Evolutionary conservation across 2,113 vertebrate species (phyloP), one percentile per base, ranked within the genome.

Genomic region (Nasalis larvatus): DNA sequence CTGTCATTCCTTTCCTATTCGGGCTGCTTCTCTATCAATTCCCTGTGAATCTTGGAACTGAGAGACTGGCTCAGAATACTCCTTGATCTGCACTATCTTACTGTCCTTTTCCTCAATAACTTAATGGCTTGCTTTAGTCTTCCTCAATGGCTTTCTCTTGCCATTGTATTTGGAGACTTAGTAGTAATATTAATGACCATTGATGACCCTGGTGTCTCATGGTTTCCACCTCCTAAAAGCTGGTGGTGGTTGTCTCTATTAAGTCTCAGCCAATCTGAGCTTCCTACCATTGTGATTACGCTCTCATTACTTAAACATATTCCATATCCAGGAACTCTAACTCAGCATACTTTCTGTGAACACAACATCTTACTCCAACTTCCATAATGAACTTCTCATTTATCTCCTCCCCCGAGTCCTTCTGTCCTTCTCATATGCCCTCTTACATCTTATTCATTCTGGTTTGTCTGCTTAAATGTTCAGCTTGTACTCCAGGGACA

Each of bases 381-480:
- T 35, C 78, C 16, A 13, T 66, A 97, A 95, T 49, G 60, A 91
- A 74, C 63, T 89, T 94, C 87, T 92, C 77, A 84, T 74, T 87
- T 74, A 68, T 90, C 66, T 94, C 85, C 35, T 96, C 35, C 73
- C 40, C 21, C 0, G 4, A 94, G 95, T 37, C 89, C 52, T 90
- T 97, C 74, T 95, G 80, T 97, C 84, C 40, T 92, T 95, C 82
- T 96, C 86, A 35, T 60, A 63, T 96, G 77, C 49, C 85, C 77
- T 95, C 37, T 84, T 63, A 21, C 4, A 4, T 96, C 80, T 90
- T 90, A 73, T 35, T 94, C 25, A 68, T 86, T 86, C 86, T 89
- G 42, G 32, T 89, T 96, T 68, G 94, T 94, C 76, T 97, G 49
- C 87, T 97, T 86, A 52, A 91, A 78, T 83, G 52, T 92, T 97